These are phyloP conservation scores for Indicator indicator DNA, from an alignment of 2,113 vertebrate genomes.

Conservation along the genomic window DNA sequence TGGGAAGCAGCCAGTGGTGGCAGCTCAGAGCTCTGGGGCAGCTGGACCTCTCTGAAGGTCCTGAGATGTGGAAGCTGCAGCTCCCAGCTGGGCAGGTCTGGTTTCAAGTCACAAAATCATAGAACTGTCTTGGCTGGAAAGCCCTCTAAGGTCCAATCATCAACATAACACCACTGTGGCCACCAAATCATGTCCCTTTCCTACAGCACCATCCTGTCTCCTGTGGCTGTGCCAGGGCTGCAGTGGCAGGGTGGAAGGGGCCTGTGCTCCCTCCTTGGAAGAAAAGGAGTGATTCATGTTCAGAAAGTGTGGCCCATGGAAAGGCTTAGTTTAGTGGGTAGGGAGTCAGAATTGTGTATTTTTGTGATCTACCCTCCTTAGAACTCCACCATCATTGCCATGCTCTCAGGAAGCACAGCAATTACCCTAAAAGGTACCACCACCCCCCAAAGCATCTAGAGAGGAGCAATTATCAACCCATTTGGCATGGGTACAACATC, in stretches of 20 bases:
- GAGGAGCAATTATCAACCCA: slow-evolving; percentile 32
- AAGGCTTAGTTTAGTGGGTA: not conserved
- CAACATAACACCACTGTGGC: no score
- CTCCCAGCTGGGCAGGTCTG: not conserved
- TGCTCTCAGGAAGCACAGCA: not conserved
- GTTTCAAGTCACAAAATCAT: not conserved
- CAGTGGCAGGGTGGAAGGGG: not conserved
- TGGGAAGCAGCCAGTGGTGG: not conserved
- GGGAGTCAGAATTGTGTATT: not conserved
- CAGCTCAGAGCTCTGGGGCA: not conserved
- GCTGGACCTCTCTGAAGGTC: not conserved
- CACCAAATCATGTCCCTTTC: not conserved
- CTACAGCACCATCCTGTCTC: not conserved
- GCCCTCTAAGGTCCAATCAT: no score
- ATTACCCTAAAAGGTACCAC: slow-evolving; percentile 18
- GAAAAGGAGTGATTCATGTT: not conserved
- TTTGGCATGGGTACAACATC: slow-evolving; percentile 51
- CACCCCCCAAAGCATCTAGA: slow-evolving; percentile 21
- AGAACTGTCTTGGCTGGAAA: no score
- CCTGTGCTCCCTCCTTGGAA: not conserved
- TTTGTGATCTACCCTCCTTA: not conserved
- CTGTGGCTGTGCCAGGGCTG: not conserved
- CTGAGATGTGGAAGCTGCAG: not conserved
- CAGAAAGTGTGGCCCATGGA: not conserved
- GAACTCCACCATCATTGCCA: not conserved